Evolutionary conservation across 2,797 vertebrate genomes (phyloP).

Genomic region (Lindbergichthys nudifrons): DNA sequence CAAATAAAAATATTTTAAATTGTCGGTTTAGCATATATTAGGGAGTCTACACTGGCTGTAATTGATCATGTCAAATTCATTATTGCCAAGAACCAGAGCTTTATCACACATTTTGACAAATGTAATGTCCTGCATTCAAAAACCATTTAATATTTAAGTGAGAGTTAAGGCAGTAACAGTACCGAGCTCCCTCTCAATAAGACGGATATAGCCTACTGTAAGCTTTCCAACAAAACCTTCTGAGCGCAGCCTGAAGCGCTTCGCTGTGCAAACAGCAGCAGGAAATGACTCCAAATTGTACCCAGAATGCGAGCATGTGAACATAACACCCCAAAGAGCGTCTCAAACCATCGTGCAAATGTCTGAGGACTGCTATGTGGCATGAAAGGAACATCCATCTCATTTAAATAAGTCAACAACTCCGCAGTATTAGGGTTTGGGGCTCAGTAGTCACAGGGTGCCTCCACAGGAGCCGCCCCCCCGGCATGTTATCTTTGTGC

Average conservation of each 20-base stretch:
- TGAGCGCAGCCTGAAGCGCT: constrained; percentile 60
- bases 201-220: constrained; percentile 32
- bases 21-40: not conserved
- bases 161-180: constrained; percentile 30
- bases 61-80: not conserved
- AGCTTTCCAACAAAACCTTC: constrained; percentile 58
- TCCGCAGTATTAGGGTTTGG: constrained; percentile 54
- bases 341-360: constrained; percentile 47
- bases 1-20: not conserved
- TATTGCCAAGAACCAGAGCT: too few relatives aligned
- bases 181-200: constrained; percentile 26
- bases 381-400: constrained; percentile 59
- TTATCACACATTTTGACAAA: not conserved
- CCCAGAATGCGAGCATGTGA: constrained; percentile 61
- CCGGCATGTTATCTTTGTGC: constrained; percentile 68
- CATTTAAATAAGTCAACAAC: constrained; percentile 75
- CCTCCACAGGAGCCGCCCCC: constrained; percentile 51
- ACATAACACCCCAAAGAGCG: constrained; percentile 27
- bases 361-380: constrained; percentile 44
- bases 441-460: constrained; percentile 48
- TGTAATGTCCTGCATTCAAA: not conserved
- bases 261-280: constrained; percentile 70
- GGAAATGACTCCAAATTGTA: constrained; percentile 76
- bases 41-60: not conserved
- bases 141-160: constrained; percentile 18